Percentiles rank a stretch among this genome's conserved stretches.
These are phyloP conservation scores for Odocoileus hemionus DNA, from an alignment of 2,113 vertebrate genomes.

Conservation along the genomic window DNA sequence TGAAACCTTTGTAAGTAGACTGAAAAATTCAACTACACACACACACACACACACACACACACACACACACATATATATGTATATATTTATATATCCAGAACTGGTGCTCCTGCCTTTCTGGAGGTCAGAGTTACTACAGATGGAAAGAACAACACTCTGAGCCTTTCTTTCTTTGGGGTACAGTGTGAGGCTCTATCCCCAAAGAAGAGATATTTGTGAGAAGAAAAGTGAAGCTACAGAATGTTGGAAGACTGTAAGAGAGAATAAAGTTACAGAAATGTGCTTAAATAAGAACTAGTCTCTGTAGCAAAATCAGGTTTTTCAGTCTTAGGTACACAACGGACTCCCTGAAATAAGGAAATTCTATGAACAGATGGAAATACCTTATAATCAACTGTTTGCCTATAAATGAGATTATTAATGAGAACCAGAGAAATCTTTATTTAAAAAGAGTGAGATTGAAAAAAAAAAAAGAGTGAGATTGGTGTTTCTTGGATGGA, in stretches of 20 bases:
- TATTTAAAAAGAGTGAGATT: neutral
- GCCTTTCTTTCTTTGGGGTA: neutral
- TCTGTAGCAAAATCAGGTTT: neutral
- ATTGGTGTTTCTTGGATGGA: neutral
- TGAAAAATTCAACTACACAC: constrained; percentile 33
- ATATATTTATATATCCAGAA: neutral
- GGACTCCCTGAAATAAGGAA: neutral
- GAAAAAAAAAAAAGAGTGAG: neutral
- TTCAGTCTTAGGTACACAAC: neutral
- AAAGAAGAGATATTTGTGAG: neutral
- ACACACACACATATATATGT: neutral
- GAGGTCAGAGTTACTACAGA: constrained; percentile 1
- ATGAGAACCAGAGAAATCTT: neutral
- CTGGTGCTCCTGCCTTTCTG: neutral
- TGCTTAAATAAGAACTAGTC: neutral
- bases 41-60: neutral
- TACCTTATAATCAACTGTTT: neutral
- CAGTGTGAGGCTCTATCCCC: neutral
- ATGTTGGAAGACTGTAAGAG: neutral
- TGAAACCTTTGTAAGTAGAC: constrained; percentile 46
- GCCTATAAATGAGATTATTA: constrained; percentile 13
- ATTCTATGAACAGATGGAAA: constrained; percentile 14
- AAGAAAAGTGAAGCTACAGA: constrained; percentile 6
- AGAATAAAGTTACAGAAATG: neutral
- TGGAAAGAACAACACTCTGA: constrained; percentile 6